These are phyloP conservation scores for Scaptodrosophila lebanonensis DNA, from an alignment of 1,140 invertebrate species.

Conservation along the genomic window DNA sequence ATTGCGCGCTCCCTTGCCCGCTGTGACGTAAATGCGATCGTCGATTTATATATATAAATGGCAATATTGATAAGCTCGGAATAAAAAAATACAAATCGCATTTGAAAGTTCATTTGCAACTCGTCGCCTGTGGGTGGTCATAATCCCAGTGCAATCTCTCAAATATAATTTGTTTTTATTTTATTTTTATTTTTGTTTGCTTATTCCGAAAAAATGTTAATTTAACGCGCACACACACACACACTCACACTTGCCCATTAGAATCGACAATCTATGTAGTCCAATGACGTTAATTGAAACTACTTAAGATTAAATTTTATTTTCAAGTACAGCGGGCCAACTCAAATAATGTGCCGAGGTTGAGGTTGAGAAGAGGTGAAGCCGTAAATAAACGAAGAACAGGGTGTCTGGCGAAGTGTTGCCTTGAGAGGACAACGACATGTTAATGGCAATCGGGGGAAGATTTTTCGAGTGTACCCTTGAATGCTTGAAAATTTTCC, in stretches of 20 bases:
- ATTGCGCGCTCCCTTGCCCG: constrained; percentile 35
- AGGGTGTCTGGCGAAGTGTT: no score
- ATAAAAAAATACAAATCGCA: no score
- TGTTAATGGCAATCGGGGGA: no score
- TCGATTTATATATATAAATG: constrained; percentile 13
- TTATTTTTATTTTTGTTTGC: constrained; percentile 4
- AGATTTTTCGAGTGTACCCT: no score
- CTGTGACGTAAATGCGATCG: constrained; percentile 59
- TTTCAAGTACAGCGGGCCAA: constrained; percentile 48
- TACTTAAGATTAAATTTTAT: constrained; percentile 69
- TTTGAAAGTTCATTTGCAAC: no score
- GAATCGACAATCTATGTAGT: constrained; percentile 71
- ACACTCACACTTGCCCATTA: background rate
- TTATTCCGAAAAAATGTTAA: constrained; percentile 39
- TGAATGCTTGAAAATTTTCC: no score
- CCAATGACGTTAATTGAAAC: constrained; percentile 75
- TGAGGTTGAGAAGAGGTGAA: constrained; percentile 22
- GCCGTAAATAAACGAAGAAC: background rate
- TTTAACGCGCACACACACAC: constrained; percentile 34
- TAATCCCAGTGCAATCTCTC: constrained; percentile 36
- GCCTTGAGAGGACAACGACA: no score
- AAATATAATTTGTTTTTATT: constrained; percentile 9
- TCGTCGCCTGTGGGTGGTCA: constrained; percentile 55
- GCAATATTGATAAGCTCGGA: constrained; percentile 24
- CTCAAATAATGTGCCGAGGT: background rate